Evolutionary conservation across 2,888 invertebrate genomes (phyloP).

Genomic region (Drosophila formosana): DNA sequence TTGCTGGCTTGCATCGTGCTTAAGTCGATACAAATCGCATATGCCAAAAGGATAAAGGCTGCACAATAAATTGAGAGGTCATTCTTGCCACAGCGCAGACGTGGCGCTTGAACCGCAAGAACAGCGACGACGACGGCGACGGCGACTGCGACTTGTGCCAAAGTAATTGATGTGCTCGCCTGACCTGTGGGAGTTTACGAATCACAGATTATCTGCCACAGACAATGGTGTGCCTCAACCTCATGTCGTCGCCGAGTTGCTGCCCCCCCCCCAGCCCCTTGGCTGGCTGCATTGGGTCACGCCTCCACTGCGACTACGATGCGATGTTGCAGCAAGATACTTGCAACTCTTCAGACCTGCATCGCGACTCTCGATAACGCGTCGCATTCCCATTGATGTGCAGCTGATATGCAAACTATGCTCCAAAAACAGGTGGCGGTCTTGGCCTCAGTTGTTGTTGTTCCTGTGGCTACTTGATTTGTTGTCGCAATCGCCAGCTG

Average conservation of each 20-base stretch:
- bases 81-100: constrained; percentile 68
- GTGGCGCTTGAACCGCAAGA: constrained; percentile 43
- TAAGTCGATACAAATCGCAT: constrained; percentile 80
- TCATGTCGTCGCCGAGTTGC: constrained; percentile 66
- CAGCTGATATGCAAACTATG: constrained; percentile 60
- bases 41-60: constrained; percentile 79
- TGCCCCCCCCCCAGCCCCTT: neutral
- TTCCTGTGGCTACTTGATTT: neutral
- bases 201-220: constrained; percentile 83
- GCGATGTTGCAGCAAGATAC: neutral
- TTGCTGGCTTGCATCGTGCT: constrained; percentile 34
- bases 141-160: constrained; percentile 78
- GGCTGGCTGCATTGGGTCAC: constrained; percentile 52
- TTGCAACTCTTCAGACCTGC: constrained; percentile 5
- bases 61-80: constrained; percentile 80
- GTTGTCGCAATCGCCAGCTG: constrained; percentile 39
- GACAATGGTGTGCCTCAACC: constrained; percentile 78
- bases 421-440: constrained; percentile 58
- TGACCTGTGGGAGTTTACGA: constrained; percentile 84
- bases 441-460: neutral
- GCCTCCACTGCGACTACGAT: constrained; percentile 25
- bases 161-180: constrained; percentile 84
- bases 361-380: constrained; percentile 40
- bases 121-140: constrained; percentile 1
- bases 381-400: constrained; percentile 62